phyloP scores from a whole-genome alignment of 2,888 invertebrate species.

The Galerucella nymphaeae region DNA sequence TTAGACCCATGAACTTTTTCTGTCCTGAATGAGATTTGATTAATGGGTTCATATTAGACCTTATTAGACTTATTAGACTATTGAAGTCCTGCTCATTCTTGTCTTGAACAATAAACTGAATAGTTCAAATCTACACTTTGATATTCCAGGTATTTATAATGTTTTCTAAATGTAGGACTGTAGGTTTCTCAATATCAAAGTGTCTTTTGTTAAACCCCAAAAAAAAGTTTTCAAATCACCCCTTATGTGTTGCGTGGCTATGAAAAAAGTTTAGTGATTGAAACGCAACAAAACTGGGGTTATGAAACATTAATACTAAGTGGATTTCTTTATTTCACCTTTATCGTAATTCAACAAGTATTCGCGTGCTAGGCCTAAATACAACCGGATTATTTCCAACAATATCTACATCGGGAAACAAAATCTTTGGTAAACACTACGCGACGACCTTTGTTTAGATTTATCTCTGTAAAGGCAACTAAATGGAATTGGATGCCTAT shows the following conservation, averaged over 20 bases:
- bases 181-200: too few species aligned
- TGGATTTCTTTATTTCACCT: constrained; percentile 10
- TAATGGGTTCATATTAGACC: too few species aligned
- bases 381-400: constrained; percentile 1
- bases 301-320: constrained; percentile 2
- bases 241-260: background rate
- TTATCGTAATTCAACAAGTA: constrained; percentile 16
- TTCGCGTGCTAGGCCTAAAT: background rate
- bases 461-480: background rate
- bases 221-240: too few species aligned
- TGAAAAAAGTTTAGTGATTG: background rate
- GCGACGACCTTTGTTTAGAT: background rate
- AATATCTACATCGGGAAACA: background rate
- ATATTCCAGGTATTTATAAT: too few species aligned
- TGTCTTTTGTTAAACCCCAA: too few species aligned
- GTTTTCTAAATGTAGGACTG: too few species aligned
- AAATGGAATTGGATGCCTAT: background rate
- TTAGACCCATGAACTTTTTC: too few species aligned
- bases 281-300: background rate
- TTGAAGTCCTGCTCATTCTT: too few species aligned
- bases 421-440: constrained; percentile 9
- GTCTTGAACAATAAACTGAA: too few species aligned
- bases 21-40: too few species aligned
- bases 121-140: too few species aligned
- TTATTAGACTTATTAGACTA: too few species aligned